Conservation (phyloP, 2,113 vertebrate species). For the Phrynosoma platyrhinos region DNA sequence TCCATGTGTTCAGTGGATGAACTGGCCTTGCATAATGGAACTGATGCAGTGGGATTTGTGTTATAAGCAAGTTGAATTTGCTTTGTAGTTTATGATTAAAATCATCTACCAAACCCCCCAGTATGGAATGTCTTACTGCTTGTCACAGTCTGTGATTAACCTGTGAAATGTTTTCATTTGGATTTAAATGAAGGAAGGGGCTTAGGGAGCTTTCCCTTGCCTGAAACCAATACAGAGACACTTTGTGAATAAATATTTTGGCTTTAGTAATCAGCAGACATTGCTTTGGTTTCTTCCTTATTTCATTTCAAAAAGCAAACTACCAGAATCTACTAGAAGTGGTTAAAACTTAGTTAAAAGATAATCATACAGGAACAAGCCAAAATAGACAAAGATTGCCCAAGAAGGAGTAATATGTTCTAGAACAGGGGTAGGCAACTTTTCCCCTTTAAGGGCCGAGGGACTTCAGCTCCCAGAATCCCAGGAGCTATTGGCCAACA, state of each 20-base stretch:
- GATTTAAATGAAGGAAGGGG: constrained; percentile 38
- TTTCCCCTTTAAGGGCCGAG: no score
- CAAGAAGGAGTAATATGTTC: background rate
- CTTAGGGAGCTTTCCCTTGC: constrained; percentile 7
- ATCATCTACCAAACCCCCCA: background rate
- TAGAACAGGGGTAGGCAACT: no score
- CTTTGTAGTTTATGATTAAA: constrained; percentile 39
- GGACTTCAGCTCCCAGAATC: no score
- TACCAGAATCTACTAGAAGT: background rate
- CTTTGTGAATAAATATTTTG: constrained; percentile 37
- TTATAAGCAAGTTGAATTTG: constrained; percentile 35
- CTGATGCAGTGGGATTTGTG: background rate
- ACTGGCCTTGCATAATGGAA: constrained; percentile 15
- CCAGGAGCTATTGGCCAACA: no score
- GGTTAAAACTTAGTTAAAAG: background rate
- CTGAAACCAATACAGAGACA: constrained; percentile 20
- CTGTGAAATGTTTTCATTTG: constrained; percentile 40
- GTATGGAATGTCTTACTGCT: constrained; percentile 15
- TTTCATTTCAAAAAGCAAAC: background rate
- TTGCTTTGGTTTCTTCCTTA: constrained; percentile 25
- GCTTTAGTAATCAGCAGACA: constrained; percentile 1
- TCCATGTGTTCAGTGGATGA: background rate
- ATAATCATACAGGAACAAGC: background rate
- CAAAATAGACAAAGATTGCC: background rate
- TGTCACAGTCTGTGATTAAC: constrained; percentile 19